These are phyloP conservation scores for Bathybates hornii DNA, from an alignment of 2,113 vertebrate species.

Conservation along the genomic window DNA sequence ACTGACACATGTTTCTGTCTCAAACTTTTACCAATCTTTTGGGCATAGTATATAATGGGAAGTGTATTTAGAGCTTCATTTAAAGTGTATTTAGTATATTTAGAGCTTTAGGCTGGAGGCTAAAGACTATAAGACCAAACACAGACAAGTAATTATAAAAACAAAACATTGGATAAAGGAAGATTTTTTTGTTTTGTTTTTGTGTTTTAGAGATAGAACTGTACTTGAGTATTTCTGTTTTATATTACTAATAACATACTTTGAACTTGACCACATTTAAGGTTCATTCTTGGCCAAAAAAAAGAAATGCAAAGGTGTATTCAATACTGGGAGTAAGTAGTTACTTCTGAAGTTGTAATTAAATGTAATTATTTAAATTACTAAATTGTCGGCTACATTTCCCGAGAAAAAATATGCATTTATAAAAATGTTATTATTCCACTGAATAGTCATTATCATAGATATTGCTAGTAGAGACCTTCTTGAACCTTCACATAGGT, in stretches of 20 bases:
- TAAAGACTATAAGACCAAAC: neutral
- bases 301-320: neutral
- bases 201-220: neutral
- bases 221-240: neutral
- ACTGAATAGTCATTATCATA: neutral
- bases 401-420: neutral
- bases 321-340: neutral
- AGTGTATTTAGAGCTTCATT: neutral
- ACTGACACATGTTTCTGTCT: neutral
- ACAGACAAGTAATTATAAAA: neutral
- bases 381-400: neutral
- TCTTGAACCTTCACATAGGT: neutral
- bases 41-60: neutral
- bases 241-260: neutral
- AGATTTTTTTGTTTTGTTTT: neutral
- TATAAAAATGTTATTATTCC: neutral
- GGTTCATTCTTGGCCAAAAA: neutral
- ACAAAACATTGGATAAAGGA: neutral
- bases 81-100: neutral
- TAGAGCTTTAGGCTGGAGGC: neutral
- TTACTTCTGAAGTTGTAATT: neutral
- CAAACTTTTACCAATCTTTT: neutral
- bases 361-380: neutral
- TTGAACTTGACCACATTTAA: neutral
- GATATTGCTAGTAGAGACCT: neutral